Evolutionary conservation across 1,140 invertebrate genomes (phyloP).

Genomic region (Brachionus manjavacas): DNA sequence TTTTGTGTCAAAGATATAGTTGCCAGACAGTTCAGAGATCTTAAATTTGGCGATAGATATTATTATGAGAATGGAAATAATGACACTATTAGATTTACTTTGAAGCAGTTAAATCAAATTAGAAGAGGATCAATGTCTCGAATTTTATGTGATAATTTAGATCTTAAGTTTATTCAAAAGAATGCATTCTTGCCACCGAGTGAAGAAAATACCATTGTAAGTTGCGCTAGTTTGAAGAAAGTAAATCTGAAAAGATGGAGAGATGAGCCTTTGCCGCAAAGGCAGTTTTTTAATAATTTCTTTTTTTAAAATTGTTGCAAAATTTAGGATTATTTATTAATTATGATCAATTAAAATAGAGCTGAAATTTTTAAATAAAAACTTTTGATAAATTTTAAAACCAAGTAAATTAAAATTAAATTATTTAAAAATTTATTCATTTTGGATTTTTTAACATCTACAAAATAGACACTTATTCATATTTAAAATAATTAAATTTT

Average conservation of each 20-base stretch:
- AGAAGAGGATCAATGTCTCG: constrained; percentile 12
- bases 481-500: too few relatives aligned
- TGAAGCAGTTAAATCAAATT: constrained; percentile 24
- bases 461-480: too few relatives aligned
- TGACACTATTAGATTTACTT: constrained; percentile 5
- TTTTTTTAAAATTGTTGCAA: not conserved
- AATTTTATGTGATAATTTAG: constrained; percentile 29
- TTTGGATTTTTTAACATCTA: too few relatives aligned
- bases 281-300: constrained; percentile 11
- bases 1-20: constrained; percentile 61
- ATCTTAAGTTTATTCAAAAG: not conserved
- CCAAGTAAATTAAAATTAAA: too few relatives aligned
- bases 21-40: constrained; percentile 82
- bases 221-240: not conserved
- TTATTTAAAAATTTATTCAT: too few relatives aligned
- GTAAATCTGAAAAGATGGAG: constrained; percentile 36
- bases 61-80: constrained; percentile 72
- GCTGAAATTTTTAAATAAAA: too few relatives aligned
- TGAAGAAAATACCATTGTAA: constrained; percentile 13
- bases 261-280: constrained; percentile 26
- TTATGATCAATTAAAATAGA: not conserved
- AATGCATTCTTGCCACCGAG: constrained; percentile 15
- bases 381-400: too few relatives aligned
- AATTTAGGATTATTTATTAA: not conserved
- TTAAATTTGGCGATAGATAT: constrained; percentile 84